Percentiles rank a stretch among this genome's conserved stretches.
Evolutionary conservation across 2,797 vertebrate genomes (phyloP).

Genomic region (Ara ararauna): DNA sequence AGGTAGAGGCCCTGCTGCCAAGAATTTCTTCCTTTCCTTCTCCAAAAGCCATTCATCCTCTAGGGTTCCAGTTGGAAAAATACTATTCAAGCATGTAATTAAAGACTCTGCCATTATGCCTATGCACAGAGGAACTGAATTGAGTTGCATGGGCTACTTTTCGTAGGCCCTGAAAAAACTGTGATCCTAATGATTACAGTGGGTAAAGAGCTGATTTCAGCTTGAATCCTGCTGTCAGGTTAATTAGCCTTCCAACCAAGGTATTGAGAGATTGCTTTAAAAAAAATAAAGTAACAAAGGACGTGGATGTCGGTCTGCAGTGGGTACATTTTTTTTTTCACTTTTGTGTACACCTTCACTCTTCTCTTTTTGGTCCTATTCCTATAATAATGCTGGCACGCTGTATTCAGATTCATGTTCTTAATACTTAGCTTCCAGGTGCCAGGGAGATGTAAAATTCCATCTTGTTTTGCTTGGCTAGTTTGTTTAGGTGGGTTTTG

Average conservation of each 20-base stretch:
- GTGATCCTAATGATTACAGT: neutral
- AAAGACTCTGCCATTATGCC: neutral
- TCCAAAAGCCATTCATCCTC: neutral
- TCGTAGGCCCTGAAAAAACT: neutral
- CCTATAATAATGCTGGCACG: neutral
- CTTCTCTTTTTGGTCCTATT: neutral
- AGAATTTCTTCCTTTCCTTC: neutral
- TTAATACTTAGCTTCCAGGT: neutral
- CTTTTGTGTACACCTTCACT: neutral
- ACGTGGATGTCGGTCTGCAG: neutral
- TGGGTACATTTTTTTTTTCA: neutral
- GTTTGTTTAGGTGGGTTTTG: neutral
- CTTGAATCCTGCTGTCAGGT: neutral
- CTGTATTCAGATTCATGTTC: neutral
- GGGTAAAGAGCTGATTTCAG: slow-evolving; percentile 6
- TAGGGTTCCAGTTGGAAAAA: neutral
- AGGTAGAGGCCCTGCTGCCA: neutral
- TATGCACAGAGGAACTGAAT: neutral
- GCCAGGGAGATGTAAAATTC: neutral
- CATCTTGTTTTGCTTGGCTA: neutral
- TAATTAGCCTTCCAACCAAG: slow-evolving; percentile 31
- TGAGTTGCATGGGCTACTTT: neutral
- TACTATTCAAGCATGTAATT: neutral
- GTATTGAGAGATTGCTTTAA: neutral
- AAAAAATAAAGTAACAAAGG: neutral